Conservation (phyloP, 1,140 invertebrate genomes). For the Meloidogyne chitwoodi region DNA sequence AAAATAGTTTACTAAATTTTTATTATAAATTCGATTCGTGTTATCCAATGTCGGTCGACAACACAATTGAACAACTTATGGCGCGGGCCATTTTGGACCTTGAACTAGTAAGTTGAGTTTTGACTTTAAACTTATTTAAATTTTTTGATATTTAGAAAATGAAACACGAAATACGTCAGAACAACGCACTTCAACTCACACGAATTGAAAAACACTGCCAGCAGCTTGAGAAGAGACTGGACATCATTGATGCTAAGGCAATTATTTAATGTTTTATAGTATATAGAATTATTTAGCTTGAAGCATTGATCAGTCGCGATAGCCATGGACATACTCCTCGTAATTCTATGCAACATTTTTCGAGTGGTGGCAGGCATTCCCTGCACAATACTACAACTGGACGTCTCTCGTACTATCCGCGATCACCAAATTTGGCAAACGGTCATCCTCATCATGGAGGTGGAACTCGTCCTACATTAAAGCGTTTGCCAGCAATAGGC, state of each 20-base stretch:
- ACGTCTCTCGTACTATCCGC: neutral
- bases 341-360: neutral
- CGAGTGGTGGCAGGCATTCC: neutral
- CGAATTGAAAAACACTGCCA: slow-evolving; percentile 17
- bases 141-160: neutral
- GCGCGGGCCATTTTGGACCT: neutral
- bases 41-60: neutral
- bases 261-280: neutral
- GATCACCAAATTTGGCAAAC: neutral
- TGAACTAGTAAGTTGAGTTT: neutral
- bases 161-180: slow-evolving; percentile 18
- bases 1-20: neutral
- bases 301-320: neutral
- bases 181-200: slow-evolving; percentile 3
- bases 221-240: slow-evolving; percentile 11
- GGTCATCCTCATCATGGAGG: neutral
- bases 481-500: neutral
- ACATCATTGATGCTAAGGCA: slow-evolving; percentile 5
- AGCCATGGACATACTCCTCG: neutral
- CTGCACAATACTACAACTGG: neutral
- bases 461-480: neutral
- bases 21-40: neutral
- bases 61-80: neutral
- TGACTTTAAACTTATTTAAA: neutral
- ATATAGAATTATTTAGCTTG: neutral